A percentile compares a stretch with the other conserved stretches of the same genome.
Evolutionary conservation across 1,140 invertebrate genomes (phyloP).

Genomic region (Magallana ariakensis): DNA sequence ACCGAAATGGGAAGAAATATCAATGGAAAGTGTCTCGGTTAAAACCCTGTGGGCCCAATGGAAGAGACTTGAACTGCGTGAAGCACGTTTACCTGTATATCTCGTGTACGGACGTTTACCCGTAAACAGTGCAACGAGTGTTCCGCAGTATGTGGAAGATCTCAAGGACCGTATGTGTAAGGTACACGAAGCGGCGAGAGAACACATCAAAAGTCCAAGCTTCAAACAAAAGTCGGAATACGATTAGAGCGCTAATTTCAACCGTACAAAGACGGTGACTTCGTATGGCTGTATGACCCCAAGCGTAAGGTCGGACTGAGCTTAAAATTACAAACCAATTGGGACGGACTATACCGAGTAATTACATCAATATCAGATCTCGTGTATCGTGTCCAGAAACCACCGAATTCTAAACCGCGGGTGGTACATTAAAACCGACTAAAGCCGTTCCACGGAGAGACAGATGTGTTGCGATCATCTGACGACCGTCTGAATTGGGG

Average conservation of each 20-base stretch:
- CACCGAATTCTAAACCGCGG: no score
- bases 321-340: slow-evolving; percentile 28
- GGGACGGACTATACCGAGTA: slow-evolving; percentile 43
- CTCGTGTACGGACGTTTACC: no score
- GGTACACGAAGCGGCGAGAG: neutral
- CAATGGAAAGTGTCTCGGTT: neutral
- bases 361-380: no score
- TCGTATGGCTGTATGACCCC: slow-evolving; percentile 32
- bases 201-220: neutral
- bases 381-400: no score
- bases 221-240: neutral
- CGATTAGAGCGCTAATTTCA: neutral
- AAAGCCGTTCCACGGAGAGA: no score
- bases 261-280: slow-evolving; percentile 15
- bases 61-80: neutral
- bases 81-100: no score
- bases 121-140: no score
- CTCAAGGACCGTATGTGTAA: no score
- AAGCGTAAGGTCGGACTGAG: slow-evolving; percentile 15
- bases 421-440: no score
- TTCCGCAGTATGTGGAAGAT: no score
- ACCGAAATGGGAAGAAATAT: slow-evolving; percentile 1
- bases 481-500: no score
- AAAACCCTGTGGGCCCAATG: neutral
- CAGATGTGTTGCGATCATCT: no score